phyloP scores from a whole-genome alignment of 2,113 vertebrate species.

The Dicentrarchus labrax region DNA sequence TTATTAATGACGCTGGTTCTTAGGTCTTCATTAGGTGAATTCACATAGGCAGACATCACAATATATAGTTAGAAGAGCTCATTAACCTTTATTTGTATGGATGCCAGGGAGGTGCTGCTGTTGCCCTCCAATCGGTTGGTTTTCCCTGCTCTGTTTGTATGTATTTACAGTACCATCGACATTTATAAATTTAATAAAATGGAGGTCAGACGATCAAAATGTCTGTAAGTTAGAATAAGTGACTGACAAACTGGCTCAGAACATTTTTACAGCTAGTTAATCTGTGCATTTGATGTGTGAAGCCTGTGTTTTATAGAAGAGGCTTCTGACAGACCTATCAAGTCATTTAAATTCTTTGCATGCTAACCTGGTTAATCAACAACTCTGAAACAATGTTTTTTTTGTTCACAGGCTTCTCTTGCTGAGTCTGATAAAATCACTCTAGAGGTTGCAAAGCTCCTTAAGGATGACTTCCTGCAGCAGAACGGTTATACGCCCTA shows the following conservation, averaged over 20 bases:
- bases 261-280: not conserved
- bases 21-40: too few species aligned
- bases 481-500: slow-evolving; percentile 98
- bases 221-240: not conserved
- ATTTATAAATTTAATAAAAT: not conserved
- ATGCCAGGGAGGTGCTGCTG: too few species aligned
- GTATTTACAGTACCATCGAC: not conserved
- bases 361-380: not conserved
- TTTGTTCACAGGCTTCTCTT: slow-evolving; percentile 90
- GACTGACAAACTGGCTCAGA: not conserved
- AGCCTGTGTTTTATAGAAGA: not conserved
- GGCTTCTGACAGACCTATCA: too few species aligned
- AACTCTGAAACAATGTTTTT: slow-evolving; percentile 8
- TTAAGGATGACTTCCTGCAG: slow-evolving; percentile 98
- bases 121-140: too few species aligned
- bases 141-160: too few species aligned
- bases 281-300: not conserved
- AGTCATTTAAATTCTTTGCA: not conserved
- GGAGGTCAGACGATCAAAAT: not conserved
- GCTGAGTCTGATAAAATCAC: slow-evolving; percentile 99
- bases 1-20: not conserved
- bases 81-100: not conserved
- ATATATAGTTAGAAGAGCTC: too few species aligned
- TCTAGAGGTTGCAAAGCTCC: slow-evolving; percentile 96
- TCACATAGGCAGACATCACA: too few species aligned